These are phyloP conservation scores for Pangasius djambal DNA, from an alignment of 2,797 vertebrate genomes.

Conservation along the genomic window DNA sequence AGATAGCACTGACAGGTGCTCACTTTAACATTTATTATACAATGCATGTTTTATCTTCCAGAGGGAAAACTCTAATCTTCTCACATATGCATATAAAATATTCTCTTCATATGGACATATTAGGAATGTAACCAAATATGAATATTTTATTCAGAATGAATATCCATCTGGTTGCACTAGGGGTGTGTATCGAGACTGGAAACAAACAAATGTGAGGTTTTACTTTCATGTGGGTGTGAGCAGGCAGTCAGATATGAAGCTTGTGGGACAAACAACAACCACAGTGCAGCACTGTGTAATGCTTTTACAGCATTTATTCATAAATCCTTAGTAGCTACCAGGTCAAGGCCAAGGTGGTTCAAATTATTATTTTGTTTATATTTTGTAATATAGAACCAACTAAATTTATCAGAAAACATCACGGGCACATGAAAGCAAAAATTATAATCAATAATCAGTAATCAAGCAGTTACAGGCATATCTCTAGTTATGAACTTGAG, in stretches of 20 bases:
- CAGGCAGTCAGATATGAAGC: background rate
- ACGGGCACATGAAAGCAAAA: background rate
- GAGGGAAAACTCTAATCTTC: background rate
- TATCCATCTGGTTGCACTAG: background rate
- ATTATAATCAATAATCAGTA: background rate
- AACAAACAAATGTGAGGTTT: background rate
- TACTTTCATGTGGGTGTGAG: background rate
- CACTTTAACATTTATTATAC: background rate
- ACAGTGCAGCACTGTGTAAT: background rate
- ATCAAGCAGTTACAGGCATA: background rate
- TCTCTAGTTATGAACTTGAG: background rate
- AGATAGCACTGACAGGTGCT: conserved; percentile 62
- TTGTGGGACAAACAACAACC: background rate
- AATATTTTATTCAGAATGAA: background rate
- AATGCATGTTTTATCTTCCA: background rate
- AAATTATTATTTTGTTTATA: background rate
- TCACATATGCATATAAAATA: background rate
- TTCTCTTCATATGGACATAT: background rate
- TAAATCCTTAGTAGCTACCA: background rate
- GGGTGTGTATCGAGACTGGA: background rate
- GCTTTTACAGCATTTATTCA: background rate
- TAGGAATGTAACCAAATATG: background rate
- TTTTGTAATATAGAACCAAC: background rate
- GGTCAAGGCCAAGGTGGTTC: background rate
- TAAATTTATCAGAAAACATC: background rate